These are phyloP conservation scores for Antechinus stuartii DNA, from an alignment of 2,113 vertebrate species.

Conservation along the genomic window DNA sequence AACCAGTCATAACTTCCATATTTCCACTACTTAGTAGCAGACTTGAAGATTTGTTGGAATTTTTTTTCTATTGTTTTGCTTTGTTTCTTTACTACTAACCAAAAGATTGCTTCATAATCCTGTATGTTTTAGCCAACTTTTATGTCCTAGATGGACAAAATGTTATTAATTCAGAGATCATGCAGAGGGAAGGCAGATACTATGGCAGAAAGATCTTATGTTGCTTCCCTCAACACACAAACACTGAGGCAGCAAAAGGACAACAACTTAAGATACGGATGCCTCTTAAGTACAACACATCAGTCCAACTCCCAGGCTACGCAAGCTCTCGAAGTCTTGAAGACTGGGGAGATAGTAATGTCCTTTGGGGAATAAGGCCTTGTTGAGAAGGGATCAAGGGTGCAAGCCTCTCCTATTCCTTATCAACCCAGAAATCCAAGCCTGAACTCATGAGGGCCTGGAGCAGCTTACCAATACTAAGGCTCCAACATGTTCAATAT, in stretches of 20 bases:
- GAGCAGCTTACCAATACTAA: not conserved
- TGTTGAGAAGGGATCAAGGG: not conserved
- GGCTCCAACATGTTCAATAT: too few species aligned
- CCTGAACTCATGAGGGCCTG: not conserved
- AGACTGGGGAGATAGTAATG: not conserved
- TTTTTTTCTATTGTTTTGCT: conserved; percentile 57
- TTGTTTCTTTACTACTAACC: conserved; percentile 69
- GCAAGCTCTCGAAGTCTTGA: conserved; percentile 14
- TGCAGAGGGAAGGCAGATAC: conserved; percentile 50
- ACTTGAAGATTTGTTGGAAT: conserved; percentile 51
- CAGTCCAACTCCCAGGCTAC: conserved; percentile 12
- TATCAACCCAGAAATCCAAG: not conserved
- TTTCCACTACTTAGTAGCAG: conserved; percentile 63
- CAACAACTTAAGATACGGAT: not conserved
- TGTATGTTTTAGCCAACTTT: conserved; percentile 63
- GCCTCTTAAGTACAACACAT: conserved; percentile 7
- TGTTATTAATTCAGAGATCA: conserved; percentile 61
- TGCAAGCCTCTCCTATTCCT: not conserved
- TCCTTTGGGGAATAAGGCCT: not conserved
- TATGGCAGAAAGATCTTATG: conserved; percentile 34
- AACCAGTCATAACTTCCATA: conserved; percentile 53
- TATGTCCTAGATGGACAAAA: conserved; percentile 58
- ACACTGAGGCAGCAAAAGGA: conserved; percentile 45
- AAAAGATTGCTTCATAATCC: conserved; percentile 70
- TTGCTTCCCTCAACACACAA: conserved; percentile 37